These are phyloP conservation scores for Heterodera filipjevi DNA, from an alignment of 2,888 invertebrate species.

Conservation along the genomic window DNA sequence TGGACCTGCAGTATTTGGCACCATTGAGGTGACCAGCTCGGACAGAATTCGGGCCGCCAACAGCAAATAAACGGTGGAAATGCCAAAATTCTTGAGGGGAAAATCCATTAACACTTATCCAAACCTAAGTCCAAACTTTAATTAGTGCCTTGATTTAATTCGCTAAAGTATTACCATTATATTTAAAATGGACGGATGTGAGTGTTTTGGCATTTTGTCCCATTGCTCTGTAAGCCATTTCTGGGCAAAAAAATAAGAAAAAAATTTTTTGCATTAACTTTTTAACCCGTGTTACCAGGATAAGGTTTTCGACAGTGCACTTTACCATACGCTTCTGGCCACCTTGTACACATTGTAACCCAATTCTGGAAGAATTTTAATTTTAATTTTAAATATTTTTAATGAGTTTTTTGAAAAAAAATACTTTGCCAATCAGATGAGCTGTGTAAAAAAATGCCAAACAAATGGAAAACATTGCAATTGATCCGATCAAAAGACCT, in stretches of 20 bases:
- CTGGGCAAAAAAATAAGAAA: slow-evolving; percentile 21
- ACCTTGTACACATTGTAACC: slow-evolving; percentile 54
- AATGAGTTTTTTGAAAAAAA: background rate
- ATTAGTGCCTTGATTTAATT: background rate
- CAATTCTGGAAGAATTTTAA: slow-evolving; percentile 52
- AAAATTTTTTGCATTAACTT: background rate
- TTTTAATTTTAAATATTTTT: background rate
- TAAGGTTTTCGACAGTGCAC: slow-evolving; percentile 54
- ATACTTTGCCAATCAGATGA: slow-evolving; percentile 53
- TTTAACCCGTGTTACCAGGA: slow-evolving; percentile 42
- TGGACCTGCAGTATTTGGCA: slow-evolving; percentile 16
- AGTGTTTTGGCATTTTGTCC: slow-evolving; percentile 45
- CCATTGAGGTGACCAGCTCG: slow-evolving; percentile 48
- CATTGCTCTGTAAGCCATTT: slow-evolving; percentile 61
- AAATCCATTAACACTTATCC: background rate
- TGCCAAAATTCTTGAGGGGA: slow-evolving; percentile 51
- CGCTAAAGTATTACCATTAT: too few relatives aligned
- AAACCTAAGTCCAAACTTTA: background rate
- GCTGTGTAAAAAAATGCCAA: slow-evolving; percentile 61
- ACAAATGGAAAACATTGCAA: slow-evolving; percentile 41
- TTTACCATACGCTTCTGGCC: slow-evolving; percentile 44
- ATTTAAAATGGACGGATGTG: slow-evolving; percentile 31
- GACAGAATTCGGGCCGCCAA: slow-evolving; percentile 60
- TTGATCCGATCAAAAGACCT: slow-evolving; percentile 40
- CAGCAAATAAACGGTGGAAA: slow-evolving; percentile 61